These are phyloP conservation scores for Spea bombifrons DNA, from an alignment of 2,113 vertebrate species.

Conservation along the genomic window DNA sequence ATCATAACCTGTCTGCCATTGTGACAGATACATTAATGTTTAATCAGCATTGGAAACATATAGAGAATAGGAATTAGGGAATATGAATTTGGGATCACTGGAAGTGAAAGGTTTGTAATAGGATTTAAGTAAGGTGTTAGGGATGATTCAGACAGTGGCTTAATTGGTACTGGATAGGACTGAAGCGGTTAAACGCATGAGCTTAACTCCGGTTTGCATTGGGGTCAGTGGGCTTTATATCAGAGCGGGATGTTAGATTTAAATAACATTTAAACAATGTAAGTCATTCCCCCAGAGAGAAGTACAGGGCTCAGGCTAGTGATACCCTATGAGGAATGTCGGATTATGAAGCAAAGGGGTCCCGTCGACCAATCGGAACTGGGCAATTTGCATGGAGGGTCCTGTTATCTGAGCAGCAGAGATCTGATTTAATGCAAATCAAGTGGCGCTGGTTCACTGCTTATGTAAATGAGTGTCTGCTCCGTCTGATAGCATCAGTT, in stretches of 20 bases:
- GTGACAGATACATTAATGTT: neutral
- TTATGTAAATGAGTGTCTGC: slow-evolving; percentile 38
- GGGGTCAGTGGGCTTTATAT: slow-evolving; percentile 30
- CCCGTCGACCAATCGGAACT: slow-evolving; percentile 25
- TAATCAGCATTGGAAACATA: neutral
- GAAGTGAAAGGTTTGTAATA: slow-evolving; percentile 27
- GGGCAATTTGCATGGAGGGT: slow-evolving; percentile 25
- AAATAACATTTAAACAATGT: slow-evolving; percentile 42
- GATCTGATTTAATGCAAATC: slow-evolving; percentile 44
- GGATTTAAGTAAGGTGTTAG: slow-evolving; percentile 26
- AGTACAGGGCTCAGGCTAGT: slow-evolving; percentile 31
- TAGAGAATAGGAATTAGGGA: neutral
- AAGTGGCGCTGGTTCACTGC: slow-evolving; percentile 29
- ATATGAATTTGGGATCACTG: neutral
- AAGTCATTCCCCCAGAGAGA: slow-evolving; percentile 39
- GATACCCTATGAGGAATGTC: slow-evolving; percentile 38
- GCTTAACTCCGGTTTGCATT: slow-evolving; percentile 42
- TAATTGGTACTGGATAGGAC: slow-evolving; percentile 25
- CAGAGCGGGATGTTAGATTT: slow-evolving; percentile 23
- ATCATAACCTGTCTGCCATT: too few relatives aligned
- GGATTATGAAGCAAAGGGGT: slow-evolving; percentile 32
- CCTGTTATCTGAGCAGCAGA: slow-evolving; percentile 40
- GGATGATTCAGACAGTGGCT: slow-evolving; percentile 23
- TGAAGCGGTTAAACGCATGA: slow-evolving; percentile 36
- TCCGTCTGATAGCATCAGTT: slow-evolving; percentile 34